These are phyloP conservation scores for Drosophila aldrichi DNA, from an alignment of 2,888 invertebrate genomes.

Conservation along the genomic window DNA sequence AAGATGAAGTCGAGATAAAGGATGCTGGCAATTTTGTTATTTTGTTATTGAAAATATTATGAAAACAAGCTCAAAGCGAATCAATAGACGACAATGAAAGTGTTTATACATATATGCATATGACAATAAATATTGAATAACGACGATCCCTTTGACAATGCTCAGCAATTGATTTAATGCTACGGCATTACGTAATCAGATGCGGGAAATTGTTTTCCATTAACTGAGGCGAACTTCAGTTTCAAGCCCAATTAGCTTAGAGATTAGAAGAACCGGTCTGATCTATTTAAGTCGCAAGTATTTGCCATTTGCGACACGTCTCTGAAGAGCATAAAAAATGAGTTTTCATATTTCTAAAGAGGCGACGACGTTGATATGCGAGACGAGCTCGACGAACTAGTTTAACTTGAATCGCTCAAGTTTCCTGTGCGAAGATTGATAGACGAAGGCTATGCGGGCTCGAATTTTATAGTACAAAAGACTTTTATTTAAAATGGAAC, in stretches of 20 bases:
- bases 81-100: constrained; percentile 20
- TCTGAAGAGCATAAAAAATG: constrained; percentile 7
- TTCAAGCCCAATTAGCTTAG: neutral
- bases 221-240: neutral
- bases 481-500: constrained; percentile 1
- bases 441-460: constrained; percentile 44
- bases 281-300: neutral
- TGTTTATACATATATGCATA: constrained; percentile 11
- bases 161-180: constrained; percentile 14
- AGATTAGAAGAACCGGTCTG: neutral
- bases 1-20: constrained; percentile 42
- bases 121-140: neutral
- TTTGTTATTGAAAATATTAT: constrained; percentile 40
- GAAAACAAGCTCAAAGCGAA: constrained; percentile 18
- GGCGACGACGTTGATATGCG: constrained; percentile 1
- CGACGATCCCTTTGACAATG: neutral
- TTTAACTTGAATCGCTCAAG: constrained; percentile 21
- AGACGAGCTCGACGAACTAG: constrained; percentile 20
- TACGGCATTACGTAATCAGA: neutral
- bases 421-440: constrained; percentile 28
- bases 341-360: constrained; percentile 21
- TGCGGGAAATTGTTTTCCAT: constrained; percentile 6
- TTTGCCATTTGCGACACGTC: constrained; percentile 16
- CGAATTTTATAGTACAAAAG: neutral
- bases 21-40: constrained; percentile 37